phyloP scores from a whole-genome alignment of 30 jellyfish, hydroid and myxozoan genomes.

The Turritopsis rubra region DNA sequence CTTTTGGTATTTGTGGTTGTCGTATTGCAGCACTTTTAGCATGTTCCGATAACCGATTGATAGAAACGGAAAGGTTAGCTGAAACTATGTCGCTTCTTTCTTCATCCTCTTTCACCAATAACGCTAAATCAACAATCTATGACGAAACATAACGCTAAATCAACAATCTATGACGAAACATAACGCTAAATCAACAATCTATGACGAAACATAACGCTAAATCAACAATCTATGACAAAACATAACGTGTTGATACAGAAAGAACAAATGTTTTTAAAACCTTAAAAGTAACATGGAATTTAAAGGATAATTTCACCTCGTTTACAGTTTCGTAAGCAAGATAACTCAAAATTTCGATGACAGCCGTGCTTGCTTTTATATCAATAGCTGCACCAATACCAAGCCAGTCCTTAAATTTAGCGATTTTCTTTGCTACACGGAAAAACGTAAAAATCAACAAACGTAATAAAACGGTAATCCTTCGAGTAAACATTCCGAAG shows the following conservation, averaged over 20 bases:
- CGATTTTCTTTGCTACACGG: slow-evolving; percentile 79
- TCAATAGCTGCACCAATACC: slow-evolving; percentile 83
- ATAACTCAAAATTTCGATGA: slow-evolving; percentile 90
- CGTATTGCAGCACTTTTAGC: slow-evolving; percentile 35
- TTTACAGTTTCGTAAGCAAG: slow-evolving; percentile 96
- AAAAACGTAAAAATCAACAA: neutral
- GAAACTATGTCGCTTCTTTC: slow-evolving; percentile 55
- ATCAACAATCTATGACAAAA: too few species aligned
- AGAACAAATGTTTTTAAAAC: too few species aligned
- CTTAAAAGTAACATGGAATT: too few species aligned
- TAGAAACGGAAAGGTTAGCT: slow-evolving; percentile 47
- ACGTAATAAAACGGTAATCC: neutral
- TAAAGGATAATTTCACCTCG: too few species aligned
- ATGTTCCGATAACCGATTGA: slow-evolving; percentile 66
- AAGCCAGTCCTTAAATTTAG: slow-evolving; percentile 94
- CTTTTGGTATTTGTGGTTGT: slow-evolving; percentile 40
- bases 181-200: too few species aligned
- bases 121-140: slow-evolving; percentile 93
- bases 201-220: too few species aligned
- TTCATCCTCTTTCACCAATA: slow-evolving; percentile 80
- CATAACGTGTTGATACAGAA: too few species aligned
- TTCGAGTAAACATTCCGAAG: neutral
- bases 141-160: neutral
- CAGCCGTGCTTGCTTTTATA: slow-evolving; percentile 98
- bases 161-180: too few species aligned